phyloP scores from a whole-genome alignment of 1,140 invertebrate species.

The Panagrolaimus sp. region DNA sequence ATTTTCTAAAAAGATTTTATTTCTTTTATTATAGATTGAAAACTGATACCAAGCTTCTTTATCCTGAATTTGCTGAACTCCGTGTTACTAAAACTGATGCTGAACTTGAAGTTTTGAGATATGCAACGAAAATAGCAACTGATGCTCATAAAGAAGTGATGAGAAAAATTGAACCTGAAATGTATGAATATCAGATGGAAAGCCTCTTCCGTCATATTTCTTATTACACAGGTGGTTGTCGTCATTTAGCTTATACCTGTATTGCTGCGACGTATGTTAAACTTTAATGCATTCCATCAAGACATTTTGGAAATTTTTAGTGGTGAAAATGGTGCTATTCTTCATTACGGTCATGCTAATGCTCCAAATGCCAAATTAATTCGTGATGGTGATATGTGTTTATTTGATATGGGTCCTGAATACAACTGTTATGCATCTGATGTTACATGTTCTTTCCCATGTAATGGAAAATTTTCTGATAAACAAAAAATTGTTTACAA shows the following conservation, averaged over 20 bases:
- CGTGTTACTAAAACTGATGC: conserved; percentile 54
- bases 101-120: conserved; percentile 71
- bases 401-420: conserved; percentile 96
- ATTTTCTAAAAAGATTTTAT: too few species aligned
- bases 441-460: conserved; percentile 91
- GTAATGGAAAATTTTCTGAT: conserved; percentile 85
- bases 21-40: conserved; percentile 21
- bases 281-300: conserved; percentile 14
- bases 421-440: conserved; percentile 93
- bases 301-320: conserved; percentile 14
- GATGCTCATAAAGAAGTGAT: conserved; percentile 83
- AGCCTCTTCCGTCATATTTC: conserved; percentile 58
- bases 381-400: conserved; percentile 79
- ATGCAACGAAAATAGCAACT: conserved; percentile 80
- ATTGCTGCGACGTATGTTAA: conserved; percentile 47
- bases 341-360: conserved; percentile 94
- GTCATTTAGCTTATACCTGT: conserved; percentile 56
- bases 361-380: conserved; percentile 80
- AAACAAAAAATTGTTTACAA: conserved; percentile 90
- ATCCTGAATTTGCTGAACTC: conserved; percentile 51
- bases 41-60: conserved; percentile 36
- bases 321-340: conserved; percentile 76
- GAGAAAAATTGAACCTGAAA: conserved; percentile 68
- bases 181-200: conserved; percentile 87
- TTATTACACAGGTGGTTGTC: conserved; percentile 53